A percentile compares a stretch with the other conserved stretches of the same genome.
These are phyloP conservation scores for Scartelaos histophorus DNA, from an alignment of 2,113 vertebrate genomes.

Conservation along the genomic window DNA sequence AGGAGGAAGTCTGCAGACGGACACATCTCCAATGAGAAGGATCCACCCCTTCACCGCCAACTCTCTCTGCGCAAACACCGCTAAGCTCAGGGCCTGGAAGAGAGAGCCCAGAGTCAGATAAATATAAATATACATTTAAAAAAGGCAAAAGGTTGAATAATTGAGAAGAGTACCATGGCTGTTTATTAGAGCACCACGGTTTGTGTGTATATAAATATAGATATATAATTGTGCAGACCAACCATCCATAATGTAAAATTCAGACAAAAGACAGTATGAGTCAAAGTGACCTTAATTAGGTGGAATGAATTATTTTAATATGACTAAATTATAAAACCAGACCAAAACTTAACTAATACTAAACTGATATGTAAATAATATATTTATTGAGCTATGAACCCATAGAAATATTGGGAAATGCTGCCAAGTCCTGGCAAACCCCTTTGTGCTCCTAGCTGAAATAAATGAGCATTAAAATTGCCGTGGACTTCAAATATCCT, in stretches of 20 bases:
- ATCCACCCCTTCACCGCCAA: constrained; percentile 45
- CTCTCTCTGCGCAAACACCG: constrained; percentile 70
- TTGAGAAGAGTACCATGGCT: too few species aligned
- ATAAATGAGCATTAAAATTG: not conserved
- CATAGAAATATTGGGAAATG: not conserved
- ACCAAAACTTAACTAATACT: too few species aligned
- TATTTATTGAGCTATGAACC: not conserved
- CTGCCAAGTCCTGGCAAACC: not conserved
- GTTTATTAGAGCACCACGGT: too few species aligned
- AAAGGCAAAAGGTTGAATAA: not conserved
- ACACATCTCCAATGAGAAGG: constrained; percentile 37
- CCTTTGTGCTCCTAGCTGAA: not conserved
- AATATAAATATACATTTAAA: not conserved
- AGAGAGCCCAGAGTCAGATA: not conserved
- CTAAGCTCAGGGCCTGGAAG: constrained; percentile 48
- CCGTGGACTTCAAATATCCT: not conserved
- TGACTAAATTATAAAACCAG: too few species aligned
- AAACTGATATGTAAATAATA: not conserved
- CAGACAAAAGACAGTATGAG: too few species aligned
- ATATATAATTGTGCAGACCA: too few species aligned
- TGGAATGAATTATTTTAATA: too few species aligned
- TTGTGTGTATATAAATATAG: too few species aligned
- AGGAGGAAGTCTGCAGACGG: constrained; percentile 65
- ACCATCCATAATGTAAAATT: too few species aligned
- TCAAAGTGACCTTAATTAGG: too few species aligned